Base-by-base conservation (phyloP, 53 echinoderm and acorn worm species). In the Arbacia lixula region DNA sequence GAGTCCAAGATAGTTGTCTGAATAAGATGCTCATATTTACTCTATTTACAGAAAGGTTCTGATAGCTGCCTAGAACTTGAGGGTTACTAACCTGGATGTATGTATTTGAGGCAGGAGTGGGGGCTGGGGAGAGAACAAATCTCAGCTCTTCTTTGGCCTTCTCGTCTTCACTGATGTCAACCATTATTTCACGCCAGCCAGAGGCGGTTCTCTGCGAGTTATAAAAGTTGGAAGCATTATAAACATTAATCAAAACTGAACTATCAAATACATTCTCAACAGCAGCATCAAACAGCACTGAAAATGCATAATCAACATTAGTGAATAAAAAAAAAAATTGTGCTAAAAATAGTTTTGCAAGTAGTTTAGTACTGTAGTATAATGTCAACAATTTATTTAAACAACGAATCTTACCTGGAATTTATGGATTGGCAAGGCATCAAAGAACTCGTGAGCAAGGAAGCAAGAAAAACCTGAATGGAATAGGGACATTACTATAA, bases 391-490 rank as follows among this genome's bases (percentile, higher is more conserved):
- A n/a, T n/a, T n/a, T n/a, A n/a, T n/a, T n/a, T n/a, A n/a, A n/a
- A n/a, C n/a, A n/a, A n/a, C n/a, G n/a, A n/a, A n/a, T n/a, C 52
- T 60, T 71, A 96, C 96, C 92, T 93, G 91, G 53, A 96, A 93
- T 51, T 91, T 96, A 51, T 96, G 96, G 22, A 96, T 67, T 5
- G 96, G 96, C 25, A 96, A 54, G 27, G 96, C 96, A 90, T 96
- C 96, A 83, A 95, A 93, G 82, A 96, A 96, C 35, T 96, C 96
- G 88, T 96, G 93, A 26, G 96, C 96, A 69, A 96, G 82, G 40
- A 91, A 96, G 49, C 96, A 96, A 52, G 86, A 84, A 36, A 77
- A 71, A 21, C 96, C 96, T 96, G 53, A 6, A 20, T 16, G 77
- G 54, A 86, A 60, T 39, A 79, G 61, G n/a, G n/a, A n/a, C n/a